Evolutionary conservation across 2,888 invertebrate genomes (phyloP), one percentile per base, ranked within the genome.

Genomic region (Heliconius ismenius): DNA sequence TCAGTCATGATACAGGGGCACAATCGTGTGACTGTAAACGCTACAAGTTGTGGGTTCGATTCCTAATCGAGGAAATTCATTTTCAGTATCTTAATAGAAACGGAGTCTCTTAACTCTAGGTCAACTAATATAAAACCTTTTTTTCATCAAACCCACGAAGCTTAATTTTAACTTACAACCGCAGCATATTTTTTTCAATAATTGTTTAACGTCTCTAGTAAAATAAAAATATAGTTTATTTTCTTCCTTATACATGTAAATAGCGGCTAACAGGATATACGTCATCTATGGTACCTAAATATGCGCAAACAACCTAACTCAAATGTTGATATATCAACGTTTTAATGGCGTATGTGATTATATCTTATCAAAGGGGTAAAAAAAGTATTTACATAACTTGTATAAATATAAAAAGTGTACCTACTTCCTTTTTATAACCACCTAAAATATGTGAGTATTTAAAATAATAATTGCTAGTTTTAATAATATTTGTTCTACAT

Each of bases 341-440:
- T 54, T 67, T 75, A 67, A 54, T 75, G 68, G 68, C 26, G n/a
- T 28, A 75, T 28, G 28, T 68, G 75, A 75, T 60, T 39, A 60
- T 39, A 49, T 68, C 39, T 10, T 67, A 70, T 70, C 70, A 70
- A 32, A 26, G 13, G 32, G 70, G 32, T 58, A 36, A 36, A 70
- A 70, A 70, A 70, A 26, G 49, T 70, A 70, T 58, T 70, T 36
- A 70, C 70, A 70, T 70, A 70, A 70, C 54, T 28, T 70, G 54
- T 28, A 58, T 49, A 54, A 67, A 67, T 67, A 43, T 67, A 67
- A 67, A 67, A 67, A 43, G 24, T 67, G 18, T 67, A 67, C 67
- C 67, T 67, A 67, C 39, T 67, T 70, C 70, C 58, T 70, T 58
- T 70, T 70, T 70, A 70, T 58, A 32, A 58, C 32, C 70, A 15